Evolutionary conservation across 2,888 invertebrate species (phyloP).

Genomic region (Gnatocerus cornutus): DNA sequence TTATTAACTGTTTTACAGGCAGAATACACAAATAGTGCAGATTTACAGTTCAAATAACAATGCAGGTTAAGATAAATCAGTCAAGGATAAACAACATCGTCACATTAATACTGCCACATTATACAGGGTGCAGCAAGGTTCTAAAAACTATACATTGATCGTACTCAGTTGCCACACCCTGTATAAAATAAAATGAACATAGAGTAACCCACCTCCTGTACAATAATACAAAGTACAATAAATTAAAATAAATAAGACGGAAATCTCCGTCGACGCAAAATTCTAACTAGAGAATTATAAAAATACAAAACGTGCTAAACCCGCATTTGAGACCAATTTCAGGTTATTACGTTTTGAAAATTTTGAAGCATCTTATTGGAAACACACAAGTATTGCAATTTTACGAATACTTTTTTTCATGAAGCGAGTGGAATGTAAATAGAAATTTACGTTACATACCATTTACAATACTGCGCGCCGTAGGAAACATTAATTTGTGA

Average conservation of each 20-base stretch:
- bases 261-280: neutral
- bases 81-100: conserved; percentile 25
- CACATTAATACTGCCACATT: conserved; percentile 26
- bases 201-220: conserved; percentile 33
- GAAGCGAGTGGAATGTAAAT: conserved; percentile 32
- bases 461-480: conserved; percentile 34
- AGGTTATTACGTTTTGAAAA: neutral
- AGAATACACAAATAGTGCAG: conserved; percentile 36
- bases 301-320: conserved; percentile 23
- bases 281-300: conserved; percentile 12
- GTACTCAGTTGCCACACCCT: conserved; percentile 12
- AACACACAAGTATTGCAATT: conserved; percentile 17
- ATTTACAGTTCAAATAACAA: conserved; percentile 27
- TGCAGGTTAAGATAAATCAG: conserved; percentile 16
- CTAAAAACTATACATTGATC: neutral
- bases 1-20: conserved; percentile 42
- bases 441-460: conserved; percentile 26
- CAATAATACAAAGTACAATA: conserved; percentile 14
- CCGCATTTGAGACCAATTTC: conserved; percentile 16
- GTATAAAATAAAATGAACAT: conserved; percentile 17
- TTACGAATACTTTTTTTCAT: conserved; percentile 15
- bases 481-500: conserved; percentile 30
- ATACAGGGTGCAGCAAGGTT: conserved; percentile 11
- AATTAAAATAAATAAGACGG: conserved; percentile 21
- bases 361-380: conserved; percentile 7